Evolutionary conservation across 2,888 invertebrate species (phyloP), one percentile per base, ranked within the genome.

Genomic region (Rhimphoctona megacephalus): DNA sequence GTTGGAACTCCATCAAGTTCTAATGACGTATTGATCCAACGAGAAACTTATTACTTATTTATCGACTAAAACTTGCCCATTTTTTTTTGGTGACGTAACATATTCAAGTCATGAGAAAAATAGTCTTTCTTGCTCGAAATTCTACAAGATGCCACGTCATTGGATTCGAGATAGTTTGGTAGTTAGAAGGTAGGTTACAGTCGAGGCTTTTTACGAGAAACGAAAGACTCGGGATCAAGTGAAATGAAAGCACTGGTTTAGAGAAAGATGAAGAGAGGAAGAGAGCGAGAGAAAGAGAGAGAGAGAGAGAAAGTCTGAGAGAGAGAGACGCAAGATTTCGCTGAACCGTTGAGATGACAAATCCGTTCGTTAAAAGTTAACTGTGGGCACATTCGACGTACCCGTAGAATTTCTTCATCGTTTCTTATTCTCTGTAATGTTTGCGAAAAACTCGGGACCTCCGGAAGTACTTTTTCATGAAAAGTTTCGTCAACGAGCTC

Each of bases 291-390:
- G 66, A 74, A 25, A 33, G 64, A 25, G 17, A 30, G 46, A 46
- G 49, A 8, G 61, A 61, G 36, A 57, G 43, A 25, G 64, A n/a
- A n/a, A n/a, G n/a, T n/a, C n/a, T 46, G 25, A 46, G 76, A 67
- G 66, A 74, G 36, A 33, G 64, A n/a, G 64, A 66, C 8, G 39
- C 46, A 61, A 78, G 78, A 73, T 78, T 73, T 61, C 39, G 66
- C 52, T 79, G 49, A 83, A 57, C 22, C 78, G 52, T 66, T 52
- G 66, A 43, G 61, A 54, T 73, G 46, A 80, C 76, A 82, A 87
- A 85, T 82, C 61, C 43, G 46, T 85, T 85, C 86, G 73, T 87
- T 85, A 83, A 85, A 87, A 87, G 57, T 82, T 85, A 74, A 79
- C 66, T 46, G 72, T 25, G 49, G 70, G 64, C 78, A 73, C 54